These are phyloP conservation scores for Dermochelys coriacea DNA, from an alignment of 2,797 vertebrate species.

Conservation along the genomic window DNA sequence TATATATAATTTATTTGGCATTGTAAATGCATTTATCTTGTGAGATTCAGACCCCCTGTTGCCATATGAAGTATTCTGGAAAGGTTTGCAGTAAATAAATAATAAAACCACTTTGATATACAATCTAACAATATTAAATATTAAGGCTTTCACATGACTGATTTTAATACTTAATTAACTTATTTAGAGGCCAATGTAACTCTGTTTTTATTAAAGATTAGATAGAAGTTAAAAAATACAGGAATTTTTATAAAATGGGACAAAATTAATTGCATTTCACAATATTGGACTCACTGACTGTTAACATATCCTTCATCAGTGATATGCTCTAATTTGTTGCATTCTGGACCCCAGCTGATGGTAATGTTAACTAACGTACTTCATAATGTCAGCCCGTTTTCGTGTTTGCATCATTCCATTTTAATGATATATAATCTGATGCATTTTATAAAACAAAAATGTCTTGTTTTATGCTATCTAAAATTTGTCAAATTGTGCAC, in stretches of 20 bases:
- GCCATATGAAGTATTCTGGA: conserved; percentile 87
- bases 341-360: conserved; percentile 42
- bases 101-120: conserved; percentile 89
- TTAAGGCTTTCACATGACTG: conserved; percentile 96
- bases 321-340: conserved; percentile 61
- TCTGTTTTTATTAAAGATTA: conserved; percentile 76
- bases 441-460: conserved; percentile 54
- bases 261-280: conserved; percentile 70
- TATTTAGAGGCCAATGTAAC: conserved; percentile 79
- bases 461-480: conserved; percentile 42
- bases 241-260: conserved; percentile 71
- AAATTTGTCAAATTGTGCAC: conserved; percentile 67
- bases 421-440: conserved; percentile 70
- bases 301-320: conserved; percentile 65
- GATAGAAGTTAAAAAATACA: conserved; percentile 72
- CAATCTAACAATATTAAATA: conserved; percentile 98
- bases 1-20: conserved; percentile 95
- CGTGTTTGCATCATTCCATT: conserved; percentile 66
- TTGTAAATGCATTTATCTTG: conserved; percentile 90
- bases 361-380: conserved; percentile 35
- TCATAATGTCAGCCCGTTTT: conserved; percentile 29
- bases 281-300: conserved; percentile 43
- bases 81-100: conserved; percentile 95
- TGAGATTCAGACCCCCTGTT: conserved; percentile 91
- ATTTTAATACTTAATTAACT: conserved; percentile 95